Evolutionary conservation across 1,140 invertebrate genomes (phyloP).

Genomic region (Babylonia areolata): DNA sequence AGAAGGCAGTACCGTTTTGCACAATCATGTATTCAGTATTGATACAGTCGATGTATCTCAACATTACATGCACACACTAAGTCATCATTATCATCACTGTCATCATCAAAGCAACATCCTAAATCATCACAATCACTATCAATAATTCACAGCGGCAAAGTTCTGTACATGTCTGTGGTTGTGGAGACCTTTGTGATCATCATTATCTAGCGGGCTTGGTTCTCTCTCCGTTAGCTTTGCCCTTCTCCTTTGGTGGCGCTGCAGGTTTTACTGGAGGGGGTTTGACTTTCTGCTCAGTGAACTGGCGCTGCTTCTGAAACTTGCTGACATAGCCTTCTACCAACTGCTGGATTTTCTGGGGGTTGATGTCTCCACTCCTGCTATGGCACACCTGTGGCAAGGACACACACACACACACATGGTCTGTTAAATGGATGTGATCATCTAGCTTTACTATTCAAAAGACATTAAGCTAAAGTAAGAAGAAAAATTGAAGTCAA

Average conservation of each 20-base stretch:
- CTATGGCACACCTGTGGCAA: constrained; percentile 90
- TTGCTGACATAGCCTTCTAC: constrained; percentile 97
- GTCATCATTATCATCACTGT: neutral
- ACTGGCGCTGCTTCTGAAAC: constrained; percentile 37
- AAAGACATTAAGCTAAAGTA: too few species aligned
- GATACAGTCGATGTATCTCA: neutral
- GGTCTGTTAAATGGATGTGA: too few species aligned
- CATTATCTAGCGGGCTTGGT: neutral
- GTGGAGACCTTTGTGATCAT: neutral
- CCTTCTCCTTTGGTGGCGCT: constrained; percentile 21
- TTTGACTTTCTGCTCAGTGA: constrained; percentile 46
- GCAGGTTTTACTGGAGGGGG: neutral
- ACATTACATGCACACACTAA: neutral
- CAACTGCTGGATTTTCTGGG: constrained; percentile 92
- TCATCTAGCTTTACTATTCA: too few species aligned
- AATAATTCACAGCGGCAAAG: neutral
- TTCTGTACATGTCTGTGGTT: neutral
- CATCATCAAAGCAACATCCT: too few species aligned
- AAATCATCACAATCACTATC: neutral
- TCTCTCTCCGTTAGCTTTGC: constrained; percentile 31
- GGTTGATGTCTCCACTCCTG: constrained; percentile 96
- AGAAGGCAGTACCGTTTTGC: too few species aligned
- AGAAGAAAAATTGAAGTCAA: too few species aligned
- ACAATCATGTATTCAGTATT: neutral
- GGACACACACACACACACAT: too few species aligned